phyloP scores from a whole-genome alignment of 2,113 vertebrate genomes.

The Myotis lucifugus region DNA sequence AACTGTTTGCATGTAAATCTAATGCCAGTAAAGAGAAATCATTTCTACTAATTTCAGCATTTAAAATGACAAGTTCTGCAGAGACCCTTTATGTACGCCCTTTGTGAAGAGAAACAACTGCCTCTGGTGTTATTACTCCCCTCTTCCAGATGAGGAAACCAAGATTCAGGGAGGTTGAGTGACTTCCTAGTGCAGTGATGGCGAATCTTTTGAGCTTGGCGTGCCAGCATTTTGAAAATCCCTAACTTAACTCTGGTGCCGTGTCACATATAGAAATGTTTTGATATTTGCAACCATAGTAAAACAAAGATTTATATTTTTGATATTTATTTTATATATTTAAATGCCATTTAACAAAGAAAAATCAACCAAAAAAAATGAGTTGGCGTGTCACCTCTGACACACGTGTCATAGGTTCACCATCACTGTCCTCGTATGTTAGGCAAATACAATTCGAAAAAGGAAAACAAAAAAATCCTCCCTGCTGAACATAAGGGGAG shows the following conservation, averaged over 20 bases:
- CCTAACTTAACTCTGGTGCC: too few relatives aligned
- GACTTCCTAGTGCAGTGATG: neutral
- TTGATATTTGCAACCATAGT: too few relatives aligned
- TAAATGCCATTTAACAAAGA: too few relatives aligned
- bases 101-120: neutral
- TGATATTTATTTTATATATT: too few relatives aligned
- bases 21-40: neutral
- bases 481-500: neutral
- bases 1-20: neutral
- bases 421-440: neutral
- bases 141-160: neutral
- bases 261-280: too few relatives aligned
- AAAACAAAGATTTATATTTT: too few relatives aligned
- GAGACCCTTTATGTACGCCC: neutral
- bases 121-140: neutral
- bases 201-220: too few relatives aligned
- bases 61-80: neutral
- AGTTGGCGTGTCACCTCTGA: too few relatives aligned
- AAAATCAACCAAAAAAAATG: too few relatives aligned
- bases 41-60: neutral
- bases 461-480: neutral
- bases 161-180: neutral
- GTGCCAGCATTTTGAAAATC: too few relatives aligned
- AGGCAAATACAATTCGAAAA: slow-evolving; percentile 1
- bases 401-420: too few relatives aligned